These are phyloP conservation scores for Philaenus spumarius DNA, from an alignment of 1,140 invertebrate genomes.

Conservation along the genomic window DNA sequence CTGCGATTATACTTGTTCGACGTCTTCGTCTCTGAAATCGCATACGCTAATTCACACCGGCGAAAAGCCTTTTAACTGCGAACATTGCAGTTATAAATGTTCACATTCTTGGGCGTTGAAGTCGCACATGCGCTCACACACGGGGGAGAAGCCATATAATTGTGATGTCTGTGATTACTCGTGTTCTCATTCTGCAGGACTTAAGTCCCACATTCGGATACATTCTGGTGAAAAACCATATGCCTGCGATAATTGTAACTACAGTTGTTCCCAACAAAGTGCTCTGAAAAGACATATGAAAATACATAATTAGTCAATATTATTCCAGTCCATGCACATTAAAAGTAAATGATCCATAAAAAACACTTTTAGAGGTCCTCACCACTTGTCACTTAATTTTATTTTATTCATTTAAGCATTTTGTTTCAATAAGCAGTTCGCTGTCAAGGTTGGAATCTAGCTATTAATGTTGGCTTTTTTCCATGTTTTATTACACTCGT, in stretches of 20 bases:
- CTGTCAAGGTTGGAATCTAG: too few relatives aligned
- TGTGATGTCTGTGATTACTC: background rate
- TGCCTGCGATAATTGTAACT: background rate
- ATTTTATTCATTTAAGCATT: too few relatives aligned
- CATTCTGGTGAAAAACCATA: constrained; percentile 1
- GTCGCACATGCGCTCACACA: constrained; percentile 1
- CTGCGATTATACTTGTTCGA: constrained; percentile 17
- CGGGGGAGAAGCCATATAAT: background rate
- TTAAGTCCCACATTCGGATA: background rate
- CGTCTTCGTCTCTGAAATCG: constrained; percentile 5
- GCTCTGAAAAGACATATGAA: background rate
- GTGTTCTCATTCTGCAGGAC: background rate
- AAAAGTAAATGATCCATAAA: too few relatives aligned
- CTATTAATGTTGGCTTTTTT: too few relatives aligned
- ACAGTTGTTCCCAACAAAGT: background rate
- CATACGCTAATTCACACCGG: constrained; percentile 37
- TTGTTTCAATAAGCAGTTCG: too few relatives aligned
- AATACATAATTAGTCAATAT: too few relatives aligned
- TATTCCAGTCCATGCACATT: too few relatives aligned
- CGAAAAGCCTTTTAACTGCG: constrained; percentile 38
- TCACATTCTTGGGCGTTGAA: background rate
- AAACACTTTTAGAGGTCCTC: too few relatives aligned
- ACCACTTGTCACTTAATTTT: too few relatives aligned
- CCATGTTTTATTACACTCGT: too few relatives aligned
- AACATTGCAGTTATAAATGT: constrained; percentile 38